Evolutionary conservation across 2,797 vertebrate genomes (phyloP).

Genomic region (Lutjanus campechanus): DNA sequence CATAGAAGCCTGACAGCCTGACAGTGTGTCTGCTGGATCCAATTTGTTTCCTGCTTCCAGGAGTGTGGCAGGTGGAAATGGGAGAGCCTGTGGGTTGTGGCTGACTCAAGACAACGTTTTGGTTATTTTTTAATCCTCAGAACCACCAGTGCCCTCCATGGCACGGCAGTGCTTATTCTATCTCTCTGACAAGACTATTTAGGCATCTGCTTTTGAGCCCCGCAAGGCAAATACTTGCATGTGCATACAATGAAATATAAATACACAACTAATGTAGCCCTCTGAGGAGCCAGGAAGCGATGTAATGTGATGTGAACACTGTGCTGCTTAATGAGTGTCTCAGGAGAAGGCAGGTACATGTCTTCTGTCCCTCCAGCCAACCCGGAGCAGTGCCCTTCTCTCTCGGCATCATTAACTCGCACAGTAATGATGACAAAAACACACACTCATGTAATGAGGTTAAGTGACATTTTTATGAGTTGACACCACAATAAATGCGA

Average conservation of each 20-base stretch:
- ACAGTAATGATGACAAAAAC: slow-evolving; percentile 68
- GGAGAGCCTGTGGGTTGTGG: not conserved
- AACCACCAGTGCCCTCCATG: not conserved
- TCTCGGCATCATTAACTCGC: slow-evolving; percentile 81
- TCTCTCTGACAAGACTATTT: slow-evolving; percentile 46
- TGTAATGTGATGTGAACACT: slow-evolving; percentile 57
- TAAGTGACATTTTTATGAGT: slow-evolving; percentile 51
- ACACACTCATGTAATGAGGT: slow-evolving; percentile 61
- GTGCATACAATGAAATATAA: slow-evolving; percentile 49
- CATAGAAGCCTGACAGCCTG: not conserved
- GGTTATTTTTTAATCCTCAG: slow-evolving; percentile 2
- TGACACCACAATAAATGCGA: slow-evolving; percentile 46
- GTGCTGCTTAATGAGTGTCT: slow-evolving; percentile 79
- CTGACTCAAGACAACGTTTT: not conserved
- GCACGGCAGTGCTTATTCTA: not conserved
- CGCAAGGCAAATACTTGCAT: slow-evolving; percentile 32
- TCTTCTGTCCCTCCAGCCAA: slow-evolving; percentile 73
- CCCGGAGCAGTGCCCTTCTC: slow-evolving; percentile 68
- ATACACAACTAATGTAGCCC: slow-evolving; percentile 50
- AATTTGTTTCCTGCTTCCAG: slow-evolving; percentile 1
- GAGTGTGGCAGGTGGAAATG: slow-evolving; percentile 10
- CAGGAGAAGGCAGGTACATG: slow-evolving; percentile 76
- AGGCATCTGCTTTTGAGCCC: slow-evolving; percentile 37
- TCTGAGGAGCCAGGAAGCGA: slow-evolving; percentile 46
- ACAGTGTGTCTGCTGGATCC: not conserved